Base-by-base conservation (phyloP, 2,888 invertebrate species). In the Coenonympha arcania region DNA sequence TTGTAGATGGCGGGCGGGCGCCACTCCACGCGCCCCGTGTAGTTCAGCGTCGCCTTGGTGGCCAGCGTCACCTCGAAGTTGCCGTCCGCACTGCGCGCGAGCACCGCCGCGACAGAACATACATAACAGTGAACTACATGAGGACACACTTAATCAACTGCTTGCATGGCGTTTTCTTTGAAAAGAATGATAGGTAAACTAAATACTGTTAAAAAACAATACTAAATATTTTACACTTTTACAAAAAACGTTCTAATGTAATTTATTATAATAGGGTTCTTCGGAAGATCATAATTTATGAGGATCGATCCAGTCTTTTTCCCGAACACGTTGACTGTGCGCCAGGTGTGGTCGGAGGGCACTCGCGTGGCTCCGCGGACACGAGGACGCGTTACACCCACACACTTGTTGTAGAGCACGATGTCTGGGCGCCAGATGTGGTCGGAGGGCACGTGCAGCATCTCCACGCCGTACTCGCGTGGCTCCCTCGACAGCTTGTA, bases 1-100 rank as follows among this genome's bases (percentile, higher is more conserved):
- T 96, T 96, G 91, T 96, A 96, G 76, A 97, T 96, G 75, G 96
- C 96, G 34, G 97, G 97, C 56, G 96, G 96, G 79, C 95, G 95
- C 95, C 95, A 96, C 79, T 94, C 93, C 69, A 96, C 95, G 77
- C 92, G 90, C 61, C 96, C 96, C 71, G 93, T 92, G 81, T 92
- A 91, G 89, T 94, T 93, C 79, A 95, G 92, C 73, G 94, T 94
- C 72, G 94, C 95, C 88, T 95, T 95, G 66, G 94, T 94, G 70
- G 94, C 93, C 79, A 94, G 89, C 71, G 94, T 94, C 88, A 94
- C 95, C 89, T 95, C 94, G 89, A 94, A 94, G 90, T 94, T 94
- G 76, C 95, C 95, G 88, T 94, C 94, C 79, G 94, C 94, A 88
- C 94, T 94, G 90, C 28, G 9, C 22, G 2, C 6, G 6, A n/a